Base-by-base conservation (phyloP, 2,888 invertebrate genomes). In the Crepidodera aurea region DNA sequence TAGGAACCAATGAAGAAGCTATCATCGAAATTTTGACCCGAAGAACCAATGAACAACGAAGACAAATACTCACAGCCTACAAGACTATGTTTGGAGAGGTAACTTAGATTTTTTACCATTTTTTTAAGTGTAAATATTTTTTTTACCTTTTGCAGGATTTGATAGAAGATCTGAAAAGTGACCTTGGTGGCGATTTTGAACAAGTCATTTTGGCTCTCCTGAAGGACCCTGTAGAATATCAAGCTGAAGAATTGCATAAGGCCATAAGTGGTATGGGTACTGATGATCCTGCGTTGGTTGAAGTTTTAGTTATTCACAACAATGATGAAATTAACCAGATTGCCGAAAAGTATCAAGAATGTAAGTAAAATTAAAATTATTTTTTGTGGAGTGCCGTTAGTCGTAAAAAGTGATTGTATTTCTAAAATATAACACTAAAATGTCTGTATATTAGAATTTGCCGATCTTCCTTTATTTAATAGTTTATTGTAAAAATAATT, bases 151-250 rank as follows among this genome's bases (percentile, higher is more conserved):
- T n/a, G 7, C 73, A 89, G 84, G 92, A 92, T 75, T 83, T 95
- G 15, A 85, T 93, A 51, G 88, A 90, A 27, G 92, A 94, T 73
- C 81, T 95, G 70, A 94, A 93, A 81, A 91, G 93, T 71, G 96
- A 96, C 79, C 86, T 94, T 19, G 89, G 89, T 70, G 96, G 96
- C 5, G 90, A 92, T 75, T 94, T 96, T 77, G 92, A 95, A 75
- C 90, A 92, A 62, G 86, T 92, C 0, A 79, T 95, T 0, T 80
- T 95, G 4, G 93, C 93, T 0, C 81, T 96, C 54, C 90, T 95
- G 88, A 91, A 90, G 25, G 92, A 92, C 0, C 84, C 91, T 25
- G 88, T 90, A 0, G 91, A 94, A 76, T 94, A 86, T 80, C 92
- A 95, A 78, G 92, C 93, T 78, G 86, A 88, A 77, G 87, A 91